phyloP scores from a whole-genome alignment of 2,113 vertebrate genomes.

The Salvelinus alpinus region DNA sequence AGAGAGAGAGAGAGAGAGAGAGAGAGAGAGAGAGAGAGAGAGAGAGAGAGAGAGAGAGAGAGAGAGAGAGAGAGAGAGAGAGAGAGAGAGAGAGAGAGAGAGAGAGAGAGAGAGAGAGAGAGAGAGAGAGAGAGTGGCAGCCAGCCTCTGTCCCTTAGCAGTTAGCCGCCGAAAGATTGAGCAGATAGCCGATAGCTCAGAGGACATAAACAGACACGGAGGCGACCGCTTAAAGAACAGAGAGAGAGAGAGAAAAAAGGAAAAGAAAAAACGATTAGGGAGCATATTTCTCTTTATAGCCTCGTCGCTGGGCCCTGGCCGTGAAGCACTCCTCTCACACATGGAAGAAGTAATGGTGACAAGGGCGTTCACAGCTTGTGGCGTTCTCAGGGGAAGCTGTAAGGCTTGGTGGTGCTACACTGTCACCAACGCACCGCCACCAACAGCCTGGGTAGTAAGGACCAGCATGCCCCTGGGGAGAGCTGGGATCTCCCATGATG shows the following conservation, averaged over 20 bases:
- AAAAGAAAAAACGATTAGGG: constrained; percentile 48
- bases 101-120: no score
- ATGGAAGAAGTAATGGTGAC: constrained; percentile 29
- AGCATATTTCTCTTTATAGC: constrained; percentile 65
- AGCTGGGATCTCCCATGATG: background rate
- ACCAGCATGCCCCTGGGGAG: background rate
- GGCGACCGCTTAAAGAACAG: background rate
- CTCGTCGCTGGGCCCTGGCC: constrained; percentile 36
- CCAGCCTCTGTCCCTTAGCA: background rate
- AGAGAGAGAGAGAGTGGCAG: background rate
- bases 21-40: background rate
- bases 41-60: background rate
- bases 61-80: background rate
- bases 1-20: no score
- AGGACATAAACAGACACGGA: background rate
- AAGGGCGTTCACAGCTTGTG: constrained; percentile 46
- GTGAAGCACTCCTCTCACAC: constrained; percentile 59
- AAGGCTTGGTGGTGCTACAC: no score
- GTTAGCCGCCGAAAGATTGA: background rate
- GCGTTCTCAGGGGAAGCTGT: background rate
- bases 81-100: no score
- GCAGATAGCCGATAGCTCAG: constrained; percentile 3
- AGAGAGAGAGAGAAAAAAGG: background rate
- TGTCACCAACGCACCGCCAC: no score
- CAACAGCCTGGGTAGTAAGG: background rate